A percentile compares a stretch with the other conserved stretches of the same genome.
phyloP scores from a whole-genome alignment of 2,797 vertebrate genomes.

The Mus minutoides region DNA sequence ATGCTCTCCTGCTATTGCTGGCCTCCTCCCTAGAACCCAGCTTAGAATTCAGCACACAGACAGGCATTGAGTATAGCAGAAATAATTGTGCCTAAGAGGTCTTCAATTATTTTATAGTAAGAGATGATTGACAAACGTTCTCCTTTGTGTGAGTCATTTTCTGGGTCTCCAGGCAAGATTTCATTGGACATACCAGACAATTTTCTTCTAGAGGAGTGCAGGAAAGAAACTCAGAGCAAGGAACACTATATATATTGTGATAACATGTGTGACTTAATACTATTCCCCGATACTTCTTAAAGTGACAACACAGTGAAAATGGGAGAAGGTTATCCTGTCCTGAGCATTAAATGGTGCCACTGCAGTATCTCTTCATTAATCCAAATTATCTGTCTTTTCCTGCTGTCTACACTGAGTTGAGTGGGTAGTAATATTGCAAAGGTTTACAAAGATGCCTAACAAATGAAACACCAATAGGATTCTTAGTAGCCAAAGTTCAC shows the following conservation, averaged over 20 bases:
- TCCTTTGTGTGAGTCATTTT: not conserved
- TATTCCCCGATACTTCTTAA: not conserved
- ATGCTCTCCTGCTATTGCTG: not conserved
- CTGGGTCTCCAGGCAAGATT: conserved; percentile 19
- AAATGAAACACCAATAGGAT: not conserved
- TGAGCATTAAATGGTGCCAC: not conserved
- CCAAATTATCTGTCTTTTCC: not conserved
- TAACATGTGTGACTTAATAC: not conserved
- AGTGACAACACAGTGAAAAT: not conserved
- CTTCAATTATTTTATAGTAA: not conserved
- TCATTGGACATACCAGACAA: not conserved
- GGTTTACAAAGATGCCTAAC: not conserved
- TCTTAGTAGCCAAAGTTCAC: not conserved
- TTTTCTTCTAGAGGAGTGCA: conserved; percentile 43
- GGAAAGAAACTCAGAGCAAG: not conserved
- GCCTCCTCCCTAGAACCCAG: not conserved
- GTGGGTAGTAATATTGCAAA: not conserved
- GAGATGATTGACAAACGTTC: not conserved
- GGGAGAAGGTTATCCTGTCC: not conserved
- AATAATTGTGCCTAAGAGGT: not conserved
- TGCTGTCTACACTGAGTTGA: not conserved
- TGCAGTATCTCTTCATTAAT: not conserved
- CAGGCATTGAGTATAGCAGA: not conserved
- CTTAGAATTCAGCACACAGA: not conserved
- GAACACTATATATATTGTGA: not conserved